These are phyloP conservation scores for Sitta carolinensis DNA, from an alignment of 2,797 vertebrate genomes.

Conservation along the genomic window DNA sequence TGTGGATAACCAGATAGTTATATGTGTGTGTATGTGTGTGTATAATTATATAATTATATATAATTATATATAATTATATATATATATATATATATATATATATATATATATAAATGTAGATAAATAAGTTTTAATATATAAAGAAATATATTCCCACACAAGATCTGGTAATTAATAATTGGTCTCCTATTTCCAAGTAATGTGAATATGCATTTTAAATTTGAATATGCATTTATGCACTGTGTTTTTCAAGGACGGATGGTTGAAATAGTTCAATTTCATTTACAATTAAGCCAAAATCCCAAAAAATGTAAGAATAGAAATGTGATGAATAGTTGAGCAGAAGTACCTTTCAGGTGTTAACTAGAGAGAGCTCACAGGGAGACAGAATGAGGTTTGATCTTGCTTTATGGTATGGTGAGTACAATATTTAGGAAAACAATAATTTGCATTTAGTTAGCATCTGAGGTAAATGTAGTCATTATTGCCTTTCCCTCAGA, in stretches of 20 bases:
- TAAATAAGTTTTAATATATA: background rate
- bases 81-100: background rate
- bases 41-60: too few species aligned
- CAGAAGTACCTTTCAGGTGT: background rate
- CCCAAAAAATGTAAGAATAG: background rate
- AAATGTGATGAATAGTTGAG: background rate
- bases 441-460: background rate
- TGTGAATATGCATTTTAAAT: background rate
- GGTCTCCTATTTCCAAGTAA: background rate
- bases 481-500: background rate
- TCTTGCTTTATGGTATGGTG: background rate
- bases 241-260: background rate
- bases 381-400: background rate
- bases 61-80: rapidly evolving
- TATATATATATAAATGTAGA: rapidly evolving
- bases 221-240: background rate
- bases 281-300: background rate
- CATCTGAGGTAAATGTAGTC: background rate
- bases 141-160: background rate
- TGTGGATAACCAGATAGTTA: background rate
- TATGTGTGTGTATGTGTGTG: background rate
- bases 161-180: background rate
- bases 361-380: background rate
- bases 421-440: background rate
- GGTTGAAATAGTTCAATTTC: background rate